Percentiles rank a stretch among this genome's conserved stretches.
Conservation (phyloP, 2,797 vertebrate species). For the Danio aesculapii region DNA sequence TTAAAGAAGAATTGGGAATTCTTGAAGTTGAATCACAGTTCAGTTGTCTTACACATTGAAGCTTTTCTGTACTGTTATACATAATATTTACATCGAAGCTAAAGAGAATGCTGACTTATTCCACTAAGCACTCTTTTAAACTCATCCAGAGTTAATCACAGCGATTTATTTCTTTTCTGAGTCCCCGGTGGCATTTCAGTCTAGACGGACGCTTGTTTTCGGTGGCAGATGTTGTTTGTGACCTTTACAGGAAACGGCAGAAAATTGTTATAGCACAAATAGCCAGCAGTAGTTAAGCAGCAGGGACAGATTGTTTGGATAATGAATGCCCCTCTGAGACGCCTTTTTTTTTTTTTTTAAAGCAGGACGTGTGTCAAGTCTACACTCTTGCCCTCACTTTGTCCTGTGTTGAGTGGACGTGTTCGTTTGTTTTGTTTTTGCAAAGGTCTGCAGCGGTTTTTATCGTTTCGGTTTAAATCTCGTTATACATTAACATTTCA, state of each 20-base stretch:
- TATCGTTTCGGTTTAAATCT: neutral
- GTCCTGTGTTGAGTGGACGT: constrained; percentile 2
- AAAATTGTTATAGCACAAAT: constrained; percentile 45
- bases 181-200: constrained; percentile 37
- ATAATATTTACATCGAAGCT: neutral
- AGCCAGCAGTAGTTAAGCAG: constrained; percentile 51
- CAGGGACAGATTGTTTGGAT: constrained; percentile 44
- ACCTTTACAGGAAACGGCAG: constrained; percentile 43
- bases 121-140: constrained; percentile 21
- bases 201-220: constrained; percentile 39
- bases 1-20: too few relatives aligned
- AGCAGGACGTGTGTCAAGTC: constrained; percentile 29
- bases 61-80: too few relatives aligned
- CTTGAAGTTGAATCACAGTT: too few relatives aligned
- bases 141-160: constrained; percentile 34
- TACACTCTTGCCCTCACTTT: constrained; percentile 28
- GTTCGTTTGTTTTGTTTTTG: constrained; percentile 8
- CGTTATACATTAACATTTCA: constrained; percentile 14
- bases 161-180: constrained; percentile 31
- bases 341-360: constrained; percentile 31
- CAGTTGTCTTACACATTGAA: too few relatives aligned
- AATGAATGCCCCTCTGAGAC: constrained; percentile 42
- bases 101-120: constrained; percentile 28
- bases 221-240: constrained; percentile 49
- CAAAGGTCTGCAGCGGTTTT: neutral